Percentiles rank a stretch among this genome's conserved stretches.
phyloP scores from a whole-genome alignment of 2,797 vertebrate genomes.

The Hyperoplus lanceolatus region DNA sequence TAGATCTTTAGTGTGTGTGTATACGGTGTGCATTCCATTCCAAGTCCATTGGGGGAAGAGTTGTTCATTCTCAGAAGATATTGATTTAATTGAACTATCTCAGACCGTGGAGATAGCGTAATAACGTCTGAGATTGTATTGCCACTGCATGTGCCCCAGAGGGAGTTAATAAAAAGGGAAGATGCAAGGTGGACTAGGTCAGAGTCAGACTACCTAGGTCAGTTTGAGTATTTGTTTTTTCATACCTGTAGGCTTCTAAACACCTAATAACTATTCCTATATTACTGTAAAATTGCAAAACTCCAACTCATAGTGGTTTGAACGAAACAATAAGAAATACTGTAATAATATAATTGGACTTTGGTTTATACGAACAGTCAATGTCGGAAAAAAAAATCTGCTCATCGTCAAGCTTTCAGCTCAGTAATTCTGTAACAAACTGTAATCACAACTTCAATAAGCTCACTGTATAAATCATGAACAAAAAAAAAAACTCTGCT shows the following conservation, averaged over 20 bases:
- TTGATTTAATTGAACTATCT: conserved; percentile 18
- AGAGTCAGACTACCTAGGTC: not conserved
- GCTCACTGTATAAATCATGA: not conserved
- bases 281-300: too few relatives aligned
- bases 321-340: conserved; percentile 5
- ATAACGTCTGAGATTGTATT: not conserved
- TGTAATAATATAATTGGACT: not conserved
- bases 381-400: conserved; percentile 6
- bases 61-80: conserved; percentile 35
- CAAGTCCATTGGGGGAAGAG: conserved; percentile 15
- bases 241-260: too few relatives aligned
- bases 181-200: too few relatives aligned
- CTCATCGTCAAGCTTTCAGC: conserved; percentile 25
- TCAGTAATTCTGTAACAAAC: conserved; percentile 18
- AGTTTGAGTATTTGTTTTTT: not conserved
- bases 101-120: not conserved
- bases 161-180: too few relatives aligned
- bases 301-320: not conserved
- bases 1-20: conserved; percentile 4
- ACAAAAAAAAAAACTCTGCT: conserved; percentile 37
- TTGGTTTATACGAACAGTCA: not conserved
- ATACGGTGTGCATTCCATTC: conserved; percentile 19
- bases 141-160: not conserved
- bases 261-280: too few relatives aligned
- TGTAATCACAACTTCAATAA: conserved; percentile 23